These are phyloP conservation scores for Amiota minor DNA, from an alignment of 2,888 invertebrate species.

Conservation along the genomic window DNA sequence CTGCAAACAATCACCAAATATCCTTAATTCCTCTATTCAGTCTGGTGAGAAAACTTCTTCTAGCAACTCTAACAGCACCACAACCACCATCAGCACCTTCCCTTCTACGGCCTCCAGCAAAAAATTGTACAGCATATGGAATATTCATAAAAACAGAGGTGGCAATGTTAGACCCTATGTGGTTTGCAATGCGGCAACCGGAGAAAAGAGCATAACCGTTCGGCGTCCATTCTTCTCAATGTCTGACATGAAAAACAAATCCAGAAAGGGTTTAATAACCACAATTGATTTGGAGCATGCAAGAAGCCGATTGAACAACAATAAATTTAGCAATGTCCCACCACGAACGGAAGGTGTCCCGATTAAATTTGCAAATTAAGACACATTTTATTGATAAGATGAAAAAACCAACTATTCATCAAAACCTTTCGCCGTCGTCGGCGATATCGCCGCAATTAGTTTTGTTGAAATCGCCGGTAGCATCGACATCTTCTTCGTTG, in stretches of 20 bases:
- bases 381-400: conserved; percentile 29
- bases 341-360: not conserved
- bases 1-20: not conserved
- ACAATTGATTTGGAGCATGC: not conserved
- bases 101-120: not conserved
- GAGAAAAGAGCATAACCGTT: conserved; percentile 42
- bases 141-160: conserved; percentile 41
- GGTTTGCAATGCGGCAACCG: conserved; percentile 52
- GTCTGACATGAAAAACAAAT: conserved; percentile 33
- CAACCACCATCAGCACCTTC: not conserved
- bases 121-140: conserved; percentile 46
- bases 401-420: not conserved
- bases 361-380: conserved; percentile 9
- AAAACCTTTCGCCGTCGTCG: conserved; percentile 28
- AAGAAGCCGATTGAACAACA: not conserved
- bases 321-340: not conserved
- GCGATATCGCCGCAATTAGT: conserved; percentile 49
- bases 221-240: conserved; percentile 42
- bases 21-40: not conserved
- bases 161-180: conserved; percentile 48
- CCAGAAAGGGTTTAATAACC: conserved; percentile 23
- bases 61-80: conserved; percentile 15
- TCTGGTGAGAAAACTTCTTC: conserved; percentile 11
- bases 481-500: conserved; percentile 27
- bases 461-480: conserved; percentile 44